phyloP scores from a whole-genome alignment of 2,113 vertebrate genomes.

The Otocyon megalotis region DNA sequence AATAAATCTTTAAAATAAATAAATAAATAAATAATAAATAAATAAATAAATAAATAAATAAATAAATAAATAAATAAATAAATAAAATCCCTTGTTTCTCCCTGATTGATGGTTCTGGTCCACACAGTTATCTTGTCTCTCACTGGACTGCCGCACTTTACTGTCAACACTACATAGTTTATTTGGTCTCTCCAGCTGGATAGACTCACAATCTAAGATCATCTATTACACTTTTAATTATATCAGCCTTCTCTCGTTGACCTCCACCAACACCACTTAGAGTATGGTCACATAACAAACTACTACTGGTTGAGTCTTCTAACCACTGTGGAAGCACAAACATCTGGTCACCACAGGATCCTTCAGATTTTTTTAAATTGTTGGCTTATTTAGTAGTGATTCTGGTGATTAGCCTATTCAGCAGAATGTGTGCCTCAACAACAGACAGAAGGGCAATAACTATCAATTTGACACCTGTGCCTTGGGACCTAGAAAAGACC shows the following conservation, averaged over 20 bases:
- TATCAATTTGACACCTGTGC: not conserved
- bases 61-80: too few relatives aligned
- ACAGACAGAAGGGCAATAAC: conserved; percentile 28
- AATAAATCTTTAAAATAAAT: too few relatives aligned
- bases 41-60: too few relatives aligned
- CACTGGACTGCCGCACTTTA: not conserved
- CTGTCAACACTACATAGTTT: not conserved
- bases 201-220: not conserved
- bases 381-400: conserved; percentile 9
- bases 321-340: not conserved
- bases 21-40: too few relatives aligned
- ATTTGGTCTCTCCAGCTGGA: not conserved
- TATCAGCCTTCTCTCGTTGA: not conserved
- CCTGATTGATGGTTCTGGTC: not conserved
- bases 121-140: conserved; percentile 8
- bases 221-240: not conserved
- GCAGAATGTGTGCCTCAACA: not conserved
- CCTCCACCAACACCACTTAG: not conserved
- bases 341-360: not conserved
- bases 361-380: not conserved
- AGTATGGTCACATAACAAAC: not conserved
- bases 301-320: not conserved
- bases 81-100: not conserved
- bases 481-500: not conserved
- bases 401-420: conserved; percentile 27